Percentiles rank a stretch among this genome's conserved stretches.
Evolutionary conservation across 2,797 vertebrate species (phyloP).

Genomic region (Tapera naevia): DNA sequence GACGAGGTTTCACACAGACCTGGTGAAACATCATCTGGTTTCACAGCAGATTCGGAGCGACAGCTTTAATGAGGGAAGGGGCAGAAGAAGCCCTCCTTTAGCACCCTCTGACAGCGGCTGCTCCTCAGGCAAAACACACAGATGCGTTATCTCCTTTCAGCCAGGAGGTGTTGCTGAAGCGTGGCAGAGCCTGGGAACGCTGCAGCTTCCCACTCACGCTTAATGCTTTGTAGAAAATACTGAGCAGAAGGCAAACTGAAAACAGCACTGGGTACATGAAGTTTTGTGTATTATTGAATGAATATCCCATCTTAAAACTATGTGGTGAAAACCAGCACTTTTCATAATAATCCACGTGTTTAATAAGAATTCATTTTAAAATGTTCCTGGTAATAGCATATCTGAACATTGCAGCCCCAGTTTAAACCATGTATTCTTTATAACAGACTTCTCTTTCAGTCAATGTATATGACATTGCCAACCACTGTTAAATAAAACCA

Average conservation of each 20-base stretch:
- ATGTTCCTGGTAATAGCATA: not conserved
- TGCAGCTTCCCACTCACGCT: not conserved
- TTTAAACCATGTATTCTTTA: not conserved
- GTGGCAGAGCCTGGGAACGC: not conserved
- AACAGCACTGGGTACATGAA: not conserved
- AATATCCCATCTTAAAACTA: not conserved
- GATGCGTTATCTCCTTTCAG: not conserved
- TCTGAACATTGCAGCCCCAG: not conserved
- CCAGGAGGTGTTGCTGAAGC: not conserved
- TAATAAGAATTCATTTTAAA: not conserved
- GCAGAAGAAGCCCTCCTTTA: not conserved
- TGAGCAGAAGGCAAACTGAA: not conserved
- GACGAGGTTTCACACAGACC: not conserved
- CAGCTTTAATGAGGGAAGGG: not conserved
- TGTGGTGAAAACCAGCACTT: not conserved
- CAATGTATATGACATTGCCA: not conserved
- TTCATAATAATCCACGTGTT: not conserved
- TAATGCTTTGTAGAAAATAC: not conserved
- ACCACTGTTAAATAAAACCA: not conserved
- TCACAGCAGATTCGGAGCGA: not conserved
- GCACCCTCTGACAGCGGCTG: not conserved
- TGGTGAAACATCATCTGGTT: not conserved
- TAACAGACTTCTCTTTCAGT: not conserved
- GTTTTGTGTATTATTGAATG: not conserved
- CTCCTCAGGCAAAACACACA: not conserved